These are phyloP conservation scores for Stichodactyla helianthus DNA, from an alignment of 64 coral and sea anemone genomes.

Conservation along the genomic window DNA sequence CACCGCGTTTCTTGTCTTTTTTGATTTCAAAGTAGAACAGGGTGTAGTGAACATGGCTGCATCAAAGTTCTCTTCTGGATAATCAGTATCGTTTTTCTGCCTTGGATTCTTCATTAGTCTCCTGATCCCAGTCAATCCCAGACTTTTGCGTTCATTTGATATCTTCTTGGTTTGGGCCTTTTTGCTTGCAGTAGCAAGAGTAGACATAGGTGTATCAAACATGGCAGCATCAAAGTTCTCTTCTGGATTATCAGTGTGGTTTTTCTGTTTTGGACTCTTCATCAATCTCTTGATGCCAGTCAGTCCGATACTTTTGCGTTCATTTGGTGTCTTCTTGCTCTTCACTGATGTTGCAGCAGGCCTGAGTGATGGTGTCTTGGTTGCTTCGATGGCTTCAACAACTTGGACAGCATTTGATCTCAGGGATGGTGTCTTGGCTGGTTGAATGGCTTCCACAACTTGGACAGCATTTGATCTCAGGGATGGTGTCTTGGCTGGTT, in stretches of 20 bases:
- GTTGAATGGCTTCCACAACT: background rate
- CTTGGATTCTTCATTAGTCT: conserved; percentile 37
- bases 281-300: conserved; percentile 3
- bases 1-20: conserved; percentile 28
- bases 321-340: background rate
- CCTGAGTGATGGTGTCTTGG: conserved; percentile 37
- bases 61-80: conserved; percentile 36
- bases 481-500: too few relatives aligned
- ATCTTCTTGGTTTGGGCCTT: background rate
- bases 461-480: background rate
- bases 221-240: conserved; percentile 21
- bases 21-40: conserved; percentile 10
- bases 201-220: conserved; percentile 27
- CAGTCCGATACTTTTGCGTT: conserved; percentile 10
- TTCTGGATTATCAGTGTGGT: conserved; percentile 6
- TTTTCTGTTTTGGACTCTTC: conserved; percentile 33
- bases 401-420: background rate
- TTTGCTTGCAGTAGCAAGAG: background rate
- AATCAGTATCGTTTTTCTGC: conserved; percentile 7
- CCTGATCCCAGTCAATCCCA: background rate
- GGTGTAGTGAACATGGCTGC: conserved; percentile 26
- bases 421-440: conserved; percentile 7
- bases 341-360: background rate
- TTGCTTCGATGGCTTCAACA: background rate
- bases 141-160: conserved; percentile 9